A percentile compares a stretch with the other conserved stretches of the same genome.
Evolutionary conservation across 2,113 vertebrate species (phyloP).

Genomic region (Petrocephalus zakoni): DNA sequence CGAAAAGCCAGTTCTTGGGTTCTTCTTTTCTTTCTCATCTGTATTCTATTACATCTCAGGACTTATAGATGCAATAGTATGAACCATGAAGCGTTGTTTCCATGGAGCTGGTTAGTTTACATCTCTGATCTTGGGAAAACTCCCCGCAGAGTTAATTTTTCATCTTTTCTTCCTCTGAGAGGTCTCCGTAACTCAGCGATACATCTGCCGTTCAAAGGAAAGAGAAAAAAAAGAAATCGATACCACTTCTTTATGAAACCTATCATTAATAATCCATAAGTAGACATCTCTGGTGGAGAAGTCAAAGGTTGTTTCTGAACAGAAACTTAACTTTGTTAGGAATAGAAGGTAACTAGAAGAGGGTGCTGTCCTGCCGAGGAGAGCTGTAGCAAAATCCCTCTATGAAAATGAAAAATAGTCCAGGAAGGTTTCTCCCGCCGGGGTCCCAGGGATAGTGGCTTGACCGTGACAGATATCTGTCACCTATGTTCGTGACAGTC

Average conservation of each 20-base stretch:
- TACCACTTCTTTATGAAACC: slow-evolving; percentile 45
- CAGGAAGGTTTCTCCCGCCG: background rate
- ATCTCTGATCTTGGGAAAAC: slow-evolving; percentile 48
- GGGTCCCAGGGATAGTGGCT: background rate
- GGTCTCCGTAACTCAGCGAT: slow-evolving; percentile 49
- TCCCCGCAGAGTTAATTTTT: slow-evolving; percentile 44
- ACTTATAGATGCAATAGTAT: slow-evolving; percentile 21
- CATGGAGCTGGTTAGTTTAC: slow-evolving; percentile 18
- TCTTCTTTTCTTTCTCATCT: slow-evolving; percentile 3
- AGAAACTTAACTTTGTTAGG: slow-evolving; percentile 23
- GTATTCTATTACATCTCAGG: slow-evolving; percentile 28
- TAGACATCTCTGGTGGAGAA: slow-evolving; percentile 37
- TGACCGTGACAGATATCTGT: slow-evolving; percentile 28
- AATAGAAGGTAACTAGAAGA: slow-evolving; percentile 20
- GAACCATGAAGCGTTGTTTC: slow-evolving; percentile 25
- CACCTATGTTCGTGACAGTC: slow-evolving; percentile 1
- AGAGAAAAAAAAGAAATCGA: slow-evolving; percentile 51
- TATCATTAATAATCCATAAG: slow-evolving; percentile 63
- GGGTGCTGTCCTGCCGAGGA: background rate
- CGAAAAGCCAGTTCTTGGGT: slow-evolving; percentile 29
- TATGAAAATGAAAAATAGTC: background rate
- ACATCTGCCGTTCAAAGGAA: slow-evolving; percentile 56
- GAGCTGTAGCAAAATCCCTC: background rate
- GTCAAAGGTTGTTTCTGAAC: slow-evolving; percentile 37
- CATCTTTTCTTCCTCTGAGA: slow-evolving; percentile 47